Base-by-base conservation (phyloP, 2,888 invertebrate species). In the Rapana venosa region DNA sequence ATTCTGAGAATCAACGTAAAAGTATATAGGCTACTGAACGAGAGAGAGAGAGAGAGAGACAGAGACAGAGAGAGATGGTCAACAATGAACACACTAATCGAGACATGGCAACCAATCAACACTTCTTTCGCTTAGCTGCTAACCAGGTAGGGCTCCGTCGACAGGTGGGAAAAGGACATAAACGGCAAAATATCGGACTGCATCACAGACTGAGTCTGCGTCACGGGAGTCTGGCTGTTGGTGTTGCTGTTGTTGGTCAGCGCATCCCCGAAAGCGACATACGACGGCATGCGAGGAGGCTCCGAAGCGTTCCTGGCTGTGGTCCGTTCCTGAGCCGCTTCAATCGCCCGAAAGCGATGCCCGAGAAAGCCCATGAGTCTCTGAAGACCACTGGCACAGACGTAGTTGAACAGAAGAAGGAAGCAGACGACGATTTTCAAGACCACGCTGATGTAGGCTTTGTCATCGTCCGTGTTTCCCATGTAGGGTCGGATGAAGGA, bases 211-310 rank as follows among this genome's bases (percentile, higher is more conserved):
- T 66, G 66, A 11, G 86, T 87, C 66, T 74, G 87, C n/a, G 87
- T 87, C n/a, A 87, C 74, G 2, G 74, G 87, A 26, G 87, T 70
- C 87, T 87, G 87, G 87, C 87, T 87, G 87, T 87, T 87, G 87
- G 87, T 87, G 74, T 87, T 87, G 87, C 74, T 87, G 74, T 87
- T 87, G 74, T 87, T 87, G 47, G 61, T n/a, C 74, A 87, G 47
- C 11, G 32, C 87, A 20, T 70, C 74, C 6, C 87, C 32, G n/a
- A 47, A 83, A 6, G 47, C 2, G 8, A 47, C 4, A 47, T 66
- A 66, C 1, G 66, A 26, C 66, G 26, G 66, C 26, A 66, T 66
- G 66, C 66, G 66, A 66, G 26, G 20, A 47, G 47, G 77, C 32
- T 32, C 13, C 32, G 77, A n/a, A 74, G 13, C n/a, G 74, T 30